Conservation (phyloP, 2,797 vertebrate genomes). For the Morelia viridis region DNA sequence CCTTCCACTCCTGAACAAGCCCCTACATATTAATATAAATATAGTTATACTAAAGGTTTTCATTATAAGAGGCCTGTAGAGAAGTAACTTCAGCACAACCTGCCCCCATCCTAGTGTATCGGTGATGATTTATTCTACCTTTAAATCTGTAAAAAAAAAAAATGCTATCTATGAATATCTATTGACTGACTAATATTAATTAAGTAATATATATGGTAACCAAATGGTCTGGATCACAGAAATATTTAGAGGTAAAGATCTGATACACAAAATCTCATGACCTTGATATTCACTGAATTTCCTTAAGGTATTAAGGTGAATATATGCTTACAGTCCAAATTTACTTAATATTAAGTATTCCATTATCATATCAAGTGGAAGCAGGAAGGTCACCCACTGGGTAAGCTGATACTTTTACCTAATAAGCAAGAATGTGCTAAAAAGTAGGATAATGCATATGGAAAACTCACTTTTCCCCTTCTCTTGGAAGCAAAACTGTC, state of each 20-base stretch:
- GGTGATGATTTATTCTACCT: not conserved
- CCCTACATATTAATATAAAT: not conserved
- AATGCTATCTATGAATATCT: not conserved
- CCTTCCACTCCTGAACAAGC: not conserved
- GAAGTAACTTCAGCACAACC: not conserved
- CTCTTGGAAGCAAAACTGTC: conserved; percentile 36
- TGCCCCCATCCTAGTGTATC: not conserved
- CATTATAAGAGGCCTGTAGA: not conserved
- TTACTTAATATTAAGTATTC: not conserved
- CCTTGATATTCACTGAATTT: not conserved
- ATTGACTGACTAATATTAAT: no score
- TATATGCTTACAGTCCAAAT: not conserved
- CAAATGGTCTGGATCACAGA: not conserved
- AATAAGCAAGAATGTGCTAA: not conserved
- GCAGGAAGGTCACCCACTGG: not conserved
- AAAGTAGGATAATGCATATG: not conserved
- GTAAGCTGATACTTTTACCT: not conserved
- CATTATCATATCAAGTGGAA: not conserved
- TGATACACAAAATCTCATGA: not conserved
- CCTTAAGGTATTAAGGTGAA: no score
- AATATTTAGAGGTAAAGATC: no score
- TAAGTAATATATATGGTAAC: not conserved
- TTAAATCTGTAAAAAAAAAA: not conserved
- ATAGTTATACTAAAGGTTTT: not conserved
- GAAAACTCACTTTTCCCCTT: conserved; percentile 5